Base-by-base conservation (phyloP, 2,797 vertebrate genomes). In the Rousettus madagascariensis region DNA sequence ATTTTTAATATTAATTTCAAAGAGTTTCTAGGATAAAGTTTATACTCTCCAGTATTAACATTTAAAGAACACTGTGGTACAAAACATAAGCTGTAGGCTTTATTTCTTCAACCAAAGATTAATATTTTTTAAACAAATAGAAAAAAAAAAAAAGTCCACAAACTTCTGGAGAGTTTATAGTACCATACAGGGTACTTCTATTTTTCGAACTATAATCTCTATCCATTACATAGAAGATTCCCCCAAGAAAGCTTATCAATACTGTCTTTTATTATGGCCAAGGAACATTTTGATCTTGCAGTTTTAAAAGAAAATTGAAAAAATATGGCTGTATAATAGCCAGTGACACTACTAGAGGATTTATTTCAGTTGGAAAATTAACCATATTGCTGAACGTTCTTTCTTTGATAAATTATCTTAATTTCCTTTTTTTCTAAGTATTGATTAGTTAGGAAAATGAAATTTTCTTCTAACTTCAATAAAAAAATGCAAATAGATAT, bases 371-470 rank as follows among this genome's bases (percentile, higher is more conserved):
- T 79, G 65, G 65, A 71, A 94, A 96, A 96, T 91, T 85, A 96
- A 93, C 91, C 28, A 78, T 5, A 78, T 20, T 80, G 51, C 71
- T 92, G 61, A 86, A 59, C 55, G 65, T 36, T 79, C 55, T n/a
- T 86, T 87, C 91, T 94, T 77, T 94, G 90, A 95, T 75, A 80
- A 90, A 97, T 53, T 96, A 93, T 85, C 90, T 90, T 97, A 91
- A 96, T 92, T 96, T 94, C 49, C 26, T 77, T 89, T 89, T 83
- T 92, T 91, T 66, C 86, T 68, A 92, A 90, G 63, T 96, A 96
- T 96, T 95, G 92, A 96, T 94, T 94, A 93, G 90, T 79, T 93
- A 88, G 66, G 51, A 96, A 96, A 97, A 96, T 82, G 36, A 95
- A 97, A 94, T 85, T 92, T 94, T 93, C 93, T 94, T 88, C 77